Conservation (phyloP, 2,888 invertebrate species). For the Watsonalla cultraria region DNA sequence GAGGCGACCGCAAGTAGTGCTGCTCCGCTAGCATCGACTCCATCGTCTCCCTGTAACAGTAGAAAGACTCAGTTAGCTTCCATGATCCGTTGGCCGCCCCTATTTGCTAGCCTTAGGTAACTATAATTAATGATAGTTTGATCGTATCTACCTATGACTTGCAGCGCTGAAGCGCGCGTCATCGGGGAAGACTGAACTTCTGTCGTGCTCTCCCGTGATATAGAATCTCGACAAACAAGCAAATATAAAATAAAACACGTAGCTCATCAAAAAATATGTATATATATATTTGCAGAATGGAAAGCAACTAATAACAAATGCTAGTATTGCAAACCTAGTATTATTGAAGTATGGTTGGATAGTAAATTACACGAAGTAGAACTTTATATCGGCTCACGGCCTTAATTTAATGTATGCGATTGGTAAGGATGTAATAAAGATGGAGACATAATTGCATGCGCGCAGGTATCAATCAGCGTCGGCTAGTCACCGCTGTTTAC, state of each 20-base stretch:
- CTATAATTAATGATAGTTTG: conserved; percentile 32
- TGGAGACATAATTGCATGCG: conserved; percentile 45
- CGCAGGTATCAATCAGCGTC: conserved; percentile 52
- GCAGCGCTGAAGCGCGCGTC: conserved; percentile 74
- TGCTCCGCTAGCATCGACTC: conserved; percentile 92
- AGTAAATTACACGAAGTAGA: conserved; percentile 40
- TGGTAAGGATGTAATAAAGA: conserved; percentile 43
- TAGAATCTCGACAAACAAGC: conserved; percentile 77
- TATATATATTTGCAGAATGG: conserved; percentile 12
- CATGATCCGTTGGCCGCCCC: not conserved
- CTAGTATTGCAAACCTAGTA: conserved; percentile 13
- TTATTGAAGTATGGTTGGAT: conserved; percentile 34
- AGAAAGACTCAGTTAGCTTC: conserved; percentile 16
- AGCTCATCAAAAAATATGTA: conserved; percentile 27
- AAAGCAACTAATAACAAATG: conserved; percentile 9
- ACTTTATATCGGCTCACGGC: conserved; percentile 27
- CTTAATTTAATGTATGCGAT: conserved; percentile 46
- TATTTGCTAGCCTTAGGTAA: conserved; percentile 1
- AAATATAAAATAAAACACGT: conserved; percentile 66
- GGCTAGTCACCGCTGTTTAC: conserved; percentile 34
- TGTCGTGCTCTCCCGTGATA: conserved; percentile 77
- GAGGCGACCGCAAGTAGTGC: conserved; percentile 87
- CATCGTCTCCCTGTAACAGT: conserved; percentile 89
- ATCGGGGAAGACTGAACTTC: conserved; percentile 73
- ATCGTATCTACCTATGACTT: conserved; percentile 72